These are phyloP conservation scores for Brachionus rubens DNA, from an alignment of 1,140 invertebrate species.

Conservation along the genomic window DNA sequence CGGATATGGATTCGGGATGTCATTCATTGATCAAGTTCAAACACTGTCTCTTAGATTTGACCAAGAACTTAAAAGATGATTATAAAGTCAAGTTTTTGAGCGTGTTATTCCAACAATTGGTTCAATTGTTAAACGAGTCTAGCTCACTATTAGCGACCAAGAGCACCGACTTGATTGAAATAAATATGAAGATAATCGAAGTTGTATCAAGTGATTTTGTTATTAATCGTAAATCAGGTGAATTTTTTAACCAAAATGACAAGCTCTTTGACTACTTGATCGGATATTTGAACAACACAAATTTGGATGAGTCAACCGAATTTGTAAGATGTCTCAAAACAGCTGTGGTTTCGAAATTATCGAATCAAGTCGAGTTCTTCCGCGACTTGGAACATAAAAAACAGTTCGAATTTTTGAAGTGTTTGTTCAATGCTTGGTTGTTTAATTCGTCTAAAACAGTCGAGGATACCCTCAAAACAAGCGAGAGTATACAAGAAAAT, in stretches of 20 bases:
- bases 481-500: background rate
- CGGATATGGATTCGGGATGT: background rate
- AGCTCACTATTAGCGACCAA: background rate
- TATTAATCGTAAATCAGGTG: background rate
- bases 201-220: background rate
- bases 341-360: background rate
- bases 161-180: background rate
- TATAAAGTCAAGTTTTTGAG: background rate
- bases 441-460: slow-evolving; percentile 1
- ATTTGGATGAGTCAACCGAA: background rate
- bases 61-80: slow-evolving; percentile 15
- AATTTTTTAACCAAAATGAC: slow-evolving; percentile 32
- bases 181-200: slow-evolving; percentile 5
- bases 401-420: slow-evolving; percentile 11
- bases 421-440: slow-evolving; percentile 7
- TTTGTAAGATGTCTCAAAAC: background rate
- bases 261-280: slow-evolving; percentile 17
- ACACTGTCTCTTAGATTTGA: background rate
- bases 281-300: slow-evolving; percentile 23
- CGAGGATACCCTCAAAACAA: background rate
- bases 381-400: background rate
- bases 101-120: background rate
- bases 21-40: background rate
- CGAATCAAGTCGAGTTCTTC: background rate
- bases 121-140: background rate